phyloP scores from a whole-genome alignment of 2,113 vertebrate species.

The Pithys albifrons region DNA sequence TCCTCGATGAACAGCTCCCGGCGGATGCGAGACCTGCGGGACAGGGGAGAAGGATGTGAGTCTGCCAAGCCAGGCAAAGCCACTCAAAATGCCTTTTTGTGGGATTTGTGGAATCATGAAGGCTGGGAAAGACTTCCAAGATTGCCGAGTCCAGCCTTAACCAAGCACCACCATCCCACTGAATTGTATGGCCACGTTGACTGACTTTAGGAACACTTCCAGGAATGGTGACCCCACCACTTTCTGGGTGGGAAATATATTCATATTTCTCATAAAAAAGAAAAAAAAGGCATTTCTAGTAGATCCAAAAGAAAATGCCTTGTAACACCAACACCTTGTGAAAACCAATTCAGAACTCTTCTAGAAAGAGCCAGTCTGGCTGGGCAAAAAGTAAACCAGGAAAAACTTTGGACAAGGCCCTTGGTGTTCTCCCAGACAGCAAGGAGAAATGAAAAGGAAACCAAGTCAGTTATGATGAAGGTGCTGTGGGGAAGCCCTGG shows the following conservation, averaged over 20 bases:
- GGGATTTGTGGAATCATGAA: neutral
- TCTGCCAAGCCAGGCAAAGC: accelerated
- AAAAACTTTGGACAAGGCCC: neutral
- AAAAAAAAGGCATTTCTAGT: neutral
- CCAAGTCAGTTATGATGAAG: neutral
- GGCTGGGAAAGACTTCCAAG: neutral
- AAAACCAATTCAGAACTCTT: neutral
- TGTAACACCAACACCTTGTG: neutral
- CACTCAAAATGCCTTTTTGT: too few species aligned
- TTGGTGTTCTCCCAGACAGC: neutral
- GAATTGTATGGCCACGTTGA: accelerated
- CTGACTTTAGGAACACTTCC: accelerated
- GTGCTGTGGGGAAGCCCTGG: neutral
- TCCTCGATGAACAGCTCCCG: conserved; percentile 98
- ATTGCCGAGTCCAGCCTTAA: accelerated
- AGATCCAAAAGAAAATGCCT: neutral
- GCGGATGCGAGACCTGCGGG: conserved; percentile 91
- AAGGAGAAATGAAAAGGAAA: neutral
- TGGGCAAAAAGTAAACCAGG: neutral
- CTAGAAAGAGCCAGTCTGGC: neutral
- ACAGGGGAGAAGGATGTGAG: conserved; percentile 2
- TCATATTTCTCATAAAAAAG: neutral
- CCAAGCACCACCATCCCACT: neutral
- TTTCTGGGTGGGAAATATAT: neutral
- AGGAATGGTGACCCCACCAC: neutral